phyloP scores from a whole-genome alignment of 2,797 vertebrate genomes.

The Pseudochaenichthys georgianus region DNA sequence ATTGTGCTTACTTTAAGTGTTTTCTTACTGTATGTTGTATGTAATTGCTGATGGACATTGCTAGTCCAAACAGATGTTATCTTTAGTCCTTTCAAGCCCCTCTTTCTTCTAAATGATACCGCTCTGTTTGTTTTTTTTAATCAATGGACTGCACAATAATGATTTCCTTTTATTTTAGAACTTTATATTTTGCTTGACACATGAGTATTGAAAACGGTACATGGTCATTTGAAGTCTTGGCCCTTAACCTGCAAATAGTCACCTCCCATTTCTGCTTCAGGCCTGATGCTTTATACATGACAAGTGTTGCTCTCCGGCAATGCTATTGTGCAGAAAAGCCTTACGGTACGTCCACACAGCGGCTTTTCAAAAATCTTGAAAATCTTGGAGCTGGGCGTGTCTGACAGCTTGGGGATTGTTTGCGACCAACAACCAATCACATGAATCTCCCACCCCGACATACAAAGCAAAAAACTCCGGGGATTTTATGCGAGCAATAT shows the following conservation, averaged over 20 bases:
- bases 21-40: no score
- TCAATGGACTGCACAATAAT: neutral
- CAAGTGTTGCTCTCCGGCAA: slow-evolving; percentile 5
- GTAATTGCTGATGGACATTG: no score
- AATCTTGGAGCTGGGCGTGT: no score
- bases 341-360: no score
- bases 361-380: no score
- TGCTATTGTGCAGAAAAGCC: slow-evolving; percentile 23
- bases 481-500: no score
- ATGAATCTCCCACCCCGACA: no score
- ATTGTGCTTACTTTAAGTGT: neutral
- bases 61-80: no score
- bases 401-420: no score
- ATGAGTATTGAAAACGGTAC: neutral
- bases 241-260: neutral
- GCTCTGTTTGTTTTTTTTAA: neutral
- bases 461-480: no score
- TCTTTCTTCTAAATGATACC: neutral
- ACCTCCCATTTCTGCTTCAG: neutral
- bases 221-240: slow-evolving; percentile 1
- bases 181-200: neutral
- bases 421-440: no score
- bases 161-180: neutral
- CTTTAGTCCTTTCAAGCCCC: no score
- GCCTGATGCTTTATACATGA: slow-evolving; percentile 6